phyloP scores from a whole-genome alignment of 2,113 vertebrate genomes.

The Campylomormyrus numenius region DNA sequence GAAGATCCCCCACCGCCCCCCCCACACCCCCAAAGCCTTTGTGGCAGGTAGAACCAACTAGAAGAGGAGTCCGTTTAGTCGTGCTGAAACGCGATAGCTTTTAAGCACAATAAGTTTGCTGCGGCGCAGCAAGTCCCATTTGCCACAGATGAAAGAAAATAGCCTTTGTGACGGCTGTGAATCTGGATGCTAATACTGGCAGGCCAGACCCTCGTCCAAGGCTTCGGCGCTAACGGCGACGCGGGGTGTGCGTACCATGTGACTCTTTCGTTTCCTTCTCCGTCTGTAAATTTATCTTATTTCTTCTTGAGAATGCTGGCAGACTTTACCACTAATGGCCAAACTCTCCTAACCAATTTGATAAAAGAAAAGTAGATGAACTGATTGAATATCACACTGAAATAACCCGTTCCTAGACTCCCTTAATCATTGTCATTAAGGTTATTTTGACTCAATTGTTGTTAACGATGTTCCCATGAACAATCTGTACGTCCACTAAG shows the following conservation, averaged over 20 bases:
- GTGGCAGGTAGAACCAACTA: slow-evolving; percentile 32
- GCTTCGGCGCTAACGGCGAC: background rate
- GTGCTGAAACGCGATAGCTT: slow-evolving; percentile 32
- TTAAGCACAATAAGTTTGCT: slow-evolving; percentile 25
- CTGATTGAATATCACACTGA: background rate
- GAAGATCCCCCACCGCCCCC: background rate
- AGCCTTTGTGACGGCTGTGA: background rate
- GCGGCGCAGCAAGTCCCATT: slow-evolving; percentile 27
- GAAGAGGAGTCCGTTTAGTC: slow-evolving; percentile 23
- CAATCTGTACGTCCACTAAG: background rate
- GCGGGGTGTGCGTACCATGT: too few species aligned
- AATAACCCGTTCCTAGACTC: background rate
- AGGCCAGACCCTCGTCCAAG: background rate
- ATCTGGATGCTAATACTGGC: background rate
- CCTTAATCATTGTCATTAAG: background rate
- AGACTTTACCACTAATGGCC: background rate
- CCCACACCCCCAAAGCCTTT: slow-evolving; percentile 16
- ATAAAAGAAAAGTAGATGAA: background rate
- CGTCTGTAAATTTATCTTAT: background rate
- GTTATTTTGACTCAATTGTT: background rate
- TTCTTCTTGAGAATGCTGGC: background rate
- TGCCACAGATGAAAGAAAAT: slow-evolving; percentile 24
- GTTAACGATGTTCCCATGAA: background rate
- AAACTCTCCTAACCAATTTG: background rate
- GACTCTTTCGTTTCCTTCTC: background rate